Evolutionary conservation across 1,140 invertebrate species (phyloP).

Genomic region (Subanguina moxae): DNA sequence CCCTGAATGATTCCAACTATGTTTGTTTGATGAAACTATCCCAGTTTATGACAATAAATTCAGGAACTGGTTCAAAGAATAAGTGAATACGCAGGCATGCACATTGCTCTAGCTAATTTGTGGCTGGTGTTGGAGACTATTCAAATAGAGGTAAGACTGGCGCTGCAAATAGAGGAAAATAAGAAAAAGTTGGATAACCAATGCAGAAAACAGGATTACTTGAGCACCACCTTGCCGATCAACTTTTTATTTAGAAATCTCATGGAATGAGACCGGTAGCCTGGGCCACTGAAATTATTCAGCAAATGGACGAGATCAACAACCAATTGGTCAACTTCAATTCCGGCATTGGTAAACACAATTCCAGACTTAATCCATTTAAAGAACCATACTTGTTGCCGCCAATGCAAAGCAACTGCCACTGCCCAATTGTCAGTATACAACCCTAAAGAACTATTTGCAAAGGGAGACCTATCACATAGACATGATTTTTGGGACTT

Average conservation of each 20-base stretch:
- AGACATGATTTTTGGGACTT: too few relatives aligned
- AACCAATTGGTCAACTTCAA: slow-evolving; percentile 10
- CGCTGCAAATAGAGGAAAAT: too few relatives aligned
- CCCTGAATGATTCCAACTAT: slow-evolving; percentile 14
- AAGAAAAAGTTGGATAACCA: too few relatives aligned
- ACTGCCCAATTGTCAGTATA: too few relatives aligned
- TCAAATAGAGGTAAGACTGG: slow-evolving; percentile 16
- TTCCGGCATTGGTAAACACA: slow-evolving; percentile 4
- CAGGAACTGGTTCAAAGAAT: slow-evolving; percentile 13
- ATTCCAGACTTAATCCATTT: too few relatives aligned
- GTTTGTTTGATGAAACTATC: neutral
- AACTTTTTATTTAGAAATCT: slow-evolving; percentile 13
- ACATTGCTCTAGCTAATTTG: slow-evolving; percentile 15
- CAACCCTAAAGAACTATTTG: too few relatives aligned
- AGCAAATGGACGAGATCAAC: slow-evolving; percentile 11
- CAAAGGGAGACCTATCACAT: too few relatives aligned
- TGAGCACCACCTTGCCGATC: too few relatives aligned
- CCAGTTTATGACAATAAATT: slow-evolving; percentile 1
- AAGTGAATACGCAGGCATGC: slow-evolving; percentile 18
- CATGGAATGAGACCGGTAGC: slow-evolving; percentile 21
- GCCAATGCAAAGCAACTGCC: too few relatives aligned
- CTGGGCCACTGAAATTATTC: slow-evolving; percentile 13
- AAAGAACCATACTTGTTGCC: too few relatives aligned
- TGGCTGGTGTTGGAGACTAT: slow-evolving; percentile 17
- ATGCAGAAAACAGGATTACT: too few relatives aligned